Percentiles rank a stretch among this genome's conserved stretches.
phyloP scores from a whole-genome alignment of 37 sponge, comb jelly and placozoan species.

The Dysidea cf. avara region DNA sequence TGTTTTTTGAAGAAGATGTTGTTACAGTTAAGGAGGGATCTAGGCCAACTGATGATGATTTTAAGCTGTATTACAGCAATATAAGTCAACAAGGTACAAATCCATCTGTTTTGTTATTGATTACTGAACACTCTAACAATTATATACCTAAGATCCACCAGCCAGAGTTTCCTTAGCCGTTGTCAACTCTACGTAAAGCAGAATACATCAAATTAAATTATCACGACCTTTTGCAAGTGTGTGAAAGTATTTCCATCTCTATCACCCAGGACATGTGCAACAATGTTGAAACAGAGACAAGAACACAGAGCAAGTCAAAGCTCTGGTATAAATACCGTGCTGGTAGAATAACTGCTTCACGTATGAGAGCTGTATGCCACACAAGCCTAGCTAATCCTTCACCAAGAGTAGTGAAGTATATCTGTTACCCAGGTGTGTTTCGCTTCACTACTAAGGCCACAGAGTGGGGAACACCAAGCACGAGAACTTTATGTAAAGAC shows the following conservation, averaged over 20 bases:
- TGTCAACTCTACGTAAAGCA: neutral
- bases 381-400: slow-evolving; percentile 46
- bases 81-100: slow-evolving; percentile 20
- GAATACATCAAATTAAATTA: neutral
- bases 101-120: slow-evolving; percentile 44
- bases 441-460: slow-evolving; percentile 45
- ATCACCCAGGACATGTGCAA: neutral
- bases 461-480: slow-evolving; percentile 37
- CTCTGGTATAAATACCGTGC: slow-evolving; percentile 52
- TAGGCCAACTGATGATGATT: slow-evolving; percentile 6
- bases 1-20: neutral
- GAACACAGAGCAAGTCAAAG: slow-evolving; percentile 35
- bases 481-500: neutral
- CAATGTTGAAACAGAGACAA: slow-evolving; percentile 25
- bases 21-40: neutral
- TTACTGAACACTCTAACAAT: slow-evolving; percentile 13
- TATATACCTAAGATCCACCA: slow-evolving; percentile 20
- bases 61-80: neutral
- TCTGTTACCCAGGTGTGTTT: slow-evolving; percentile 63
- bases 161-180: slow-evolving; percentile 14
- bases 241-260: slow-evolving; percentile 9
- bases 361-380: slow-evolving; percentile 35
- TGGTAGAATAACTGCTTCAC: slow-evolving; percentile 69
- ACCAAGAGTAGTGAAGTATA: slow-evolving; percentile 28
- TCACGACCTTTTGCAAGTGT: slow-evolving; percentile 6